Conservation (phyloP, 1,140 invertebrate species). For the Mamestra configurata region DNA sequence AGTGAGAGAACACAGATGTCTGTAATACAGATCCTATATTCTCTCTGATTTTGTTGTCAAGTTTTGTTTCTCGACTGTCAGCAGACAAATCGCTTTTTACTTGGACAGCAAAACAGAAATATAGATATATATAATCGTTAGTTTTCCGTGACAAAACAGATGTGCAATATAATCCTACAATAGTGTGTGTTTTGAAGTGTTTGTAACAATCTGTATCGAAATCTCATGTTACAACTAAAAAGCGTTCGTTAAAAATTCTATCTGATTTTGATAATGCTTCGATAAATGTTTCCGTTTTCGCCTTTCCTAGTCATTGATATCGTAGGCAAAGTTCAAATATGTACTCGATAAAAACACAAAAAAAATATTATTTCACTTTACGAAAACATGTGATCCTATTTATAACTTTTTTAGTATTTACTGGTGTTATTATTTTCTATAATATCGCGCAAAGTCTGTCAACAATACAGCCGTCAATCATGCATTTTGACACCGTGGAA, state of each 20-base stretch:
- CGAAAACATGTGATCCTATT: not conserved
- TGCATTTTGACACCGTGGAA: not conserved
- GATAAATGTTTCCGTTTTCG: conserved; percentile 21
- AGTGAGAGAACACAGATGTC: too few relatives aligned
- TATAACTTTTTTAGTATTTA: not conserved
- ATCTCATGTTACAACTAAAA: conserved; percentile 23
- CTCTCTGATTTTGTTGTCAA: too few relatives aligned
- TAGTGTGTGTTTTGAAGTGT: not conserved
- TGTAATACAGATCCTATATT: too few relatives aligned
- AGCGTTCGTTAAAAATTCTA: not conserved
- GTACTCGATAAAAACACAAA: conserved; percentile 1
- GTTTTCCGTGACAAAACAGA: not conserved
- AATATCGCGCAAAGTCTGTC: not conserved
- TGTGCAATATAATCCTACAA: not conserved
- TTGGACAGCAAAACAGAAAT: not conserved
- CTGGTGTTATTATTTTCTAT: conserved; percentile 4
- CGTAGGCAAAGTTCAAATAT: conserved; percentile 5
- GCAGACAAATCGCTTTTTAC: not conserved
- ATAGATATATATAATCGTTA: not conserved
- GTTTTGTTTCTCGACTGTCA: too few relatives aligned
- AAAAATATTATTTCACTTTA: not conserved
- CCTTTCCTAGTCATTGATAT: not conserved
- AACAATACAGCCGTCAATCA: not conserved
- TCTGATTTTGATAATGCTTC: not conserved
- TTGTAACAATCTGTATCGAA: conserved; percentile 8